A percentile compares a stretch with the other conserved stretches of the same genome.
Conservation (phyloP, 2,797 vertebrate genomes). For the Syndactyla subalaris region DNA sequence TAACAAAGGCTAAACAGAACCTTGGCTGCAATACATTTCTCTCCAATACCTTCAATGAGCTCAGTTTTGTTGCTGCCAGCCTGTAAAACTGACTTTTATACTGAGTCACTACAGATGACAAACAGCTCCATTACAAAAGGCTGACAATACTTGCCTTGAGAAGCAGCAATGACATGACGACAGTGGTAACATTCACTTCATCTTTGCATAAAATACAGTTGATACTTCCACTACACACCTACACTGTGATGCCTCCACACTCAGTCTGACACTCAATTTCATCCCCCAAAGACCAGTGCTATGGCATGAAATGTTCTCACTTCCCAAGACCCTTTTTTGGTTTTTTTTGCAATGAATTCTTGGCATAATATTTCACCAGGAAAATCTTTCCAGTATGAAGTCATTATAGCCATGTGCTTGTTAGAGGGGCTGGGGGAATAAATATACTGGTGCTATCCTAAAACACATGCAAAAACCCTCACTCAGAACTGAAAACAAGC, state of each 20-base stretch:
- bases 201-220: not conserved
- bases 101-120: not conserved
- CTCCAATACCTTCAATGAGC: not conserved
- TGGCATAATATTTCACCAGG: not conserved
- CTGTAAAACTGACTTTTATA: not conserved
- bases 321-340: not conserved
- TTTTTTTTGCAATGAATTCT: not conserved
- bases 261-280: not conserved
- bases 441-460: not conserved
- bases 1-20: not conserved
- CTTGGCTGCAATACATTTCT: not conserved
- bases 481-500: not conserved
- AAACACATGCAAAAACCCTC: not conserved
- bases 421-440: fast-evolving
- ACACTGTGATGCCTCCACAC: not conserved
- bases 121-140: not conserved
- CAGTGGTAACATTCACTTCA: not conserved
- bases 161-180: not conserved
- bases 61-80: not conserved
- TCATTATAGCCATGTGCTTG: not conserved
- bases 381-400: not conserved
- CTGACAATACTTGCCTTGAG: not conserved
- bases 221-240: not conserved
- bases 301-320: not conserved
- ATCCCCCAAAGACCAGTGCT: not conserved